Conservation (phyloP, 2,888 invertebrate genomes). For the Cephus spinipes region DNA sequence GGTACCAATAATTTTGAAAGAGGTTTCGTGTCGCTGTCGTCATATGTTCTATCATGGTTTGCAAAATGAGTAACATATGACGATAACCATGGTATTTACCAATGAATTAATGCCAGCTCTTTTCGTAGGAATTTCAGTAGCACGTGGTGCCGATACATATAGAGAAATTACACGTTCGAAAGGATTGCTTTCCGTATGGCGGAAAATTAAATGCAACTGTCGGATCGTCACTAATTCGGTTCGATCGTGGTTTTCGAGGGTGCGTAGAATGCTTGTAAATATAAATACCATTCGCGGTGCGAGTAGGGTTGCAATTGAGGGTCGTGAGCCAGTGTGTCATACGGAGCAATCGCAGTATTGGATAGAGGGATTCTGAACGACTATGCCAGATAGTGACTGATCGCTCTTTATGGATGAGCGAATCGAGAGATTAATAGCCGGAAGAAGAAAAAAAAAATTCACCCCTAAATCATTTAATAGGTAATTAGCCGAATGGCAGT, state of each 20-base stretch:
- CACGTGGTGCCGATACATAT: conserved; percentile 24
- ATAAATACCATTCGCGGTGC: conserved; percentile 39
- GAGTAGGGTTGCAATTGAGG: conserved; percentile 27
- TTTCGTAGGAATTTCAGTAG: conserved; percentile 45
- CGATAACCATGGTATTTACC: conserved; percentile 31
- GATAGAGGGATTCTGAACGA: conserved; percentile 30
- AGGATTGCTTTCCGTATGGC: conserved; percentile 36
- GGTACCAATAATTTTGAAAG: not conserved
- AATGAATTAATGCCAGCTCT: conserved; percentile 23
- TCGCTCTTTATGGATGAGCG: conserved; percentile 43
- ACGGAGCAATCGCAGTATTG: conserved; percentile 26
- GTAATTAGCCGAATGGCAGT: not conserved
- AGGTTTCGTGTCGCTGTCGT: not conserved
- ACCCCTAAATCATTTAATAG: not conserved
- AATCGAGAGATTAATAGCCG: conserved; percentile 8
- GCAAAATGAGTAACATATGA: conserved; percentile 45
- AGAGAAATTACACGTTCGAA: conserved; percentile 22
- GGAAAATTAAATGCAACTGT: conserved; percentile 52
- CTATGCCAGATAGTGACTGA: conserved; percentile 46
- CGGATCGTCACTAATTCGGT: conserved; percentile 35
- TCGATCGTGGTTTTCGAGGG: conserved; percentile 34
- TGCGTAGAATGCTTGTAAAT: conserved; percentile 43
- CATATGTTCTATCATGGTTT: not conserved
- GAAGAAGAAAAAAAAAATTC: not conserved
- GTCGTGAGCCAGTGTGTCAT: conserved; percentile 46